phyloP scores from a whole-genome alignment of 2,888 invertebrate genomes.

The Merodon equestris region DNA sequence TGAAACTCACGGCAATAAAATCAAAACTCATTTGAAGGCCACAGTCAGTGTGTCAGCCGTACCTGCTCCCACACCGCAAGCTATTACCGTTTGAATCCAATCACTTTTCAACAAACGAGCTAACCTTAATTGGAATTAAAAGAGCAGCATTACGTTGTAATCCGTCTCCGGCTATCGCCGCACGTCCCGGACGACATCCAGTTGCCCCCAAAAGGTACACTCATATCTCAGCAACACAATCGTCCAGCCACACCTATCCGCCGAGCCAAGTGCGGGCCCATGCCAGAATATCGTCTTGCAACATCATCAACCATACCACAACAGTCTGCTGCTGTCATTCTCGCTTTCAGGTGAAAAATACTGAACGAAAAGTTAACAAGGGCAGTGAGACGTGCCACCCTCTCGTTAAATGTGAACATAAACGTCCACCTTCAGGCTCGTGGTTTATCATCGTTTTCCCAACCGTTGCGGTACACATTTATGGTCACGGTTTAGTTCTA shows the following conservation, averaged over 20 bases:
- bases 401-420: constrained; percentile 35
- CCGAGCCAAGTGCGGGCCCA: constrained; percentile 28
- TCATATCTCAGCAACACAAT: constrained; percentile 35
- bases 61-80: constrained; percentile 1
- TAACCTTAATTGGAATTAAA: constrained; percentile 67
- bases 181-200: too few relatives aligned
- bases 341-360: constrained; percentile 62
- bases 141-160: constrained; percentile 43
- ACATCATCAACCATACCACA: constrained; percentile 7
- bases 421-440: constrained; percentile 35
- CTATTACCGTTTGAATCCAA: constrained; percentile 43
- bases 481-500: constrained; percentile 50
- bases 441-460: constrained; percentile 51
- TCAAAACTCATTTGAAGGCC: constrained; percentile 48
- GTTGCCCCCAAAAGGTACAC: constrained; percentile 8
- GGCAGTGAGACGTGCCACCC: constrained; percentile 24
- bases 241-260: constrained; percentile 51
- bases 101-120: constrained; percentile 58
- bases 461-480: constrained; percentile 50
- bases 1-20: constrained; percentile 43
- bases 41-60: constrained; percentile 65
- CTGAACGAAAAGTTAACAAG: constrained; percentile 10
- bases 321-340: constrained; percentile 46
- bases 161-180: background rate
- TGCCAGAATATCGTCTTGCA: background rate